Base-by-base conservation (phyloP, 2,113 vertebrate genomes). In the Puntigrus tetrazona region DNA sequence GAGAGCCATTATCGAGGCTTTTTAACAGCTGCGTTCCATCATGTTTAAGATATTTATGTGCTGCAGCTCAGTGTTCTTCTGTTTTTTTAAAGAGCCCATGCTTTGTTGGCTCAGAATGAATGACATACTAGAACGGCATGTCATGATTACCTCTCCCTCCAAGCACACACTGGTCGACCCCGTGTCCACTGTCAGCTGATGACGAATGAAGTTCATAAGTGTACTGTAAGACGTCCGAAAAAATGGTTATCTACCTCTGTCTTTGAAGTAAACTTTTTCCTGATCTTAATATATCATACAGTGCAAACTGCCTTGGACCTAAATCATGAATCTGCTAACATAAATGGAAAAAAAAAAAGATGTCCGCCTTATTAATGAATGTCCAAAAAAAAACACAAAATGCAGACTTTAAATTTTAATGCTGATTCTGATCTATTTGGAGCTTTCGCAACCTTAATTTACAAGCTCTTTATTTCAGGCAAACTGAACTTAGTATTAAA, bases 181-280 rank as follows among this genome's bases (percentile, higher is more conserved):
- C 18, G 20, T 55, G 47, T 59, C 9, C 25, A 14, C 5, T 16
- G 27, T 78, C 27, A 3, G 38, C 2, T n/a, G 52, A 55, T 20
- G 29, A 55, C 22, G 50, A 13, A 31, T 57, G 50, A 57, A 78
- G 55, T 61, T 78, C 20, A 36, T 52, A 11, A 76, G 29, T 55
- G 47, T 36, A 34, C 47, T 77, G 74, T 52, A 78, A 38, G 27
- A 5, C 47, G 5, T 76, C 47, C 1, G 8, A 76, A 52, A 57
- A 38, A 57, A 57, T 38, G 50, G 50, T 59, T 36, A 78, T 78
- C 77, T 78, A 78, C 77, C 77, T 78, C 77, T 22, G 55, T 61
- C 76, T 61, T 78, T 25, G 22, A 59, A 61, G 76, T 78, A 78
- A 78, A 78, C 22, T 18, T 61, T 61, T 61, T 78, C 34, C 36